A percentile compares a stretch with the other conserved stretches of the same genome.
Conservation (phyloP, 2,888 invertebrate species). For the Zonitis immaculata region DNA sequence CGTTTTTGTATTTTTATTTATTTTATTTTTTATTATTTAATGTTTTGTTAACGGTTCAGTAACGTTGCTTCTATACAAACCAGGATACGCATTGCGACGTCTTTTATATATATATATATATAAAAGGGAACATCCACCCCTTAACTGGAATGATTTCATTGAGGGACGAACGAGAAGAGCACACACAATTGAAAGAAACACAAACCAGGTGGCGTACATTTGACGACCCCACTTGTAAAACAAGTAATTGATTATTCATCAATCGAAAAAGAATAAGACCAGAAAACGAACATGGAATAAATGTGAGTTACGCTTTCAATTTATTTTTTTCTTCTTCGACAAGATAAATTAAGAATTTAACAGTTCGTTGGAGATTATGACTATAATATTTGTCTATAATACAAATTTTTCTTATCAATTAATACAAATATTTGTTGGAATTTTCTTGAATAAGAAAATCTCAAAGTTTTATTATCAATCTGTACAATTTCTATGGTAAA, state of each 20-base stretch:
- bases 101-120: no score
- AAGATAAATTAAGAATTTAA: slow-evolving; percentile 48
- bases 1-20: neutral
- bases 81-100: slow-evolving; percentile 8
- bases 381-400: no score
- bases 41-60: slow-evolving; percentile 19
- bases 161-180: slow-evolving; percentile 41
- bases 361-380: slow-evolving; percentile 43
- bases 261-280: slow-evolving; percentile 46
- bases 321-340: no score
- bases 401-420: no score
- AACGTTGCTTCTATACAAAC: slow-evolving; percentile 8
- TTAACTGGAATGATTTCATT: slow-evolving; percentile 40
- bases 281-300: slow-evolving; percentile 28
- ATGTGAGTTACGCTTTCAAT: slow-evolving; percentile 20
- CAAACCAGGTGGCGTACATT: slow-evolving; percentile 47
- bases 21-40: neutral
- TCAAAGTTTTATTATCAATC: no score
- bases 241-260: slow-evolving; percentile 51
- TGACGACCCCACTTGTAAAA: slow-evolving; percentile 48
- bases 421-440: no score
- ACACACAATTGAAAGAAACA: slow-evolving; percentile 44
- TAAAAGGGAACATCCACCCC: slow-evolving; percentile 23
- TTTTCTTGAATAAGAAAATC: no score
- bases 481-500: no score